Conservation (phyloP, 2,888 invertebrate genomes). For the Drosophila cognata region DNA sequence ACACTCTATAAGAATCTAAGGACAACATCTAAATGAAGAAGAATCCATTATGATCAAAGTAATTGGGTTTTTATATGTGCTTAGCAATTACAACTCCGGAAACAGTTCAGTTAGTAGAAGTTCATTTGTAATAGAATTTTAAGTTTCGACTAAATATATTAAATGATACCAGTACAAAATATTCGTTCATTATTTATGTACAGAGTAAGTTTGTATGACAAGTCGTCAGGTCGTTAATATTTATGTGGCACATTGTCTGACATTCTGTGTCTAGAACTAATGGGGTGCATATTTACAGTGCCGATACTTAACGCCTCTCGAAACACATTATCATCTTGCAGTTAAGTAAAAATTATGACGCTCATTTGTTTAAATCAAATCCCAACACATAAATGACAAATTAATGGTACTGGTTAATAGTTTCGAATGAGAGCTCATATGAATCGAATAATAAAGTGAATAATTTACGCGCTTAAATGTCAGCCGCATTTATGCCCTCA, state of each 20-base stretch:
- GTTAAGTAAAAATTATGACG: slow-evolving; percentile 29
- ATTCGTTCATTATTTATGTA: background rate
- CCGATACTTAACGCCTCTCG: slow-evolving; percentile 36
- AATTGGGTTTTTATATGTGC: background rate
- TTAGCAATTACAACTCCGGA: background rate
- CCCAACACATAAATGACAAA: slow-evolving; percentile 9
- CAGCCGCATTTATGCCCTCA: slow-evolving; percentile 11
- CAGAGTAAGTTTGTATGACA: background rate
- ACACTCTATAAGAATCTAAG: background rate
- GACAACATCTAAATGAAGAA: background rate
- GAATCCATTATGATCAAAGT: background rate
- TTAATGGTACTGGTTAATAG: slow-evolving; percentile 6
- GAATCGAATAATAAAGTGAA: slow-evolving; percentile 4
- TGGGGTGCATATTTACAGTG: slow-evolving; percentile 45
- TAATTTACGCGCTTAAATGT: slow-evolving; percentile 22
- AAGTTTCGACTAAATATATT: background rate
- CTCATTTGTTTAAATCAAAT: slow-evolving; percentile 37
- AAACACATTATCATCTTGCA: slow-evolving; percentile 25
- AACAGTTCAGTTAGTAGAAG: background rate
- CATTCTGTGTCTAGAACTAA: slow-evolving; percentile 42
- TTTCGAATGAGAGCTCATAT: slow-evolving; percentile 3
- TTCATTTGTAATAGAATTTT: background rate
- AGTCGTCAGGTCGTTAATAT: slow-evolving; percentile 3
- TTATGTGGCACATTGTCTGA: slow-evolving; percentile 4
- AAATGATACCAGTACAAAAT: background rate